phyloP scores from a whole-genome alignment of 1,140 invertebrate genomes.

The Coenobita brevimanus region DNA sequence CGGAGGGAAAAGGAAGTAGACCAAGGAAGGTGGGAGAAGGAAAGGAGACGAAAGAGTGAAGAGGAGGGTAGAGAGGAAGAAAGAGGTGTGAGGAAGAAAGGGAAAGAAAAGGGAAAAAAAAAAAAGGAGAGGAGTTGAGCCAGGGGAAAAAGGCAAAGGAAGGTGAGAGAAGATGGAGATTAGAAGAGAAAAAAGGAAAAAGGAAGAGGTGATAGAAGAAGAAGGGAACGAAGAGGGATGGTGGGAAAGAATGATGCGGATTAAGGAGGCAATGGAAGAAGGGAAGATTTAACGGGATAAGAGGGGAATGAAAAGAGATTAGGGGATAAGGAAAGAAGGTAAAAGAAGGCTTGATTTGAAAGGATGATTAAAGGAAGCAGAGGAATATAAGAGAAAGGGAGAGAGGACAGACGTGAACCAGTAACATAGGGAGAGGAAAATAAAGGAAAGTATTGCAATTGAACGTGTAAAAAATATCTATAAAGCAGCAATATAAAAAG shows the following conservation, averaged over 20 bases:
- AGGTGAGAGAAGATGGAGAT: background rate
- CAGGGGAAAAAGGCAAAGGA: background rate
- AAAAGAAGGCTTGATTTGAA: background rate
- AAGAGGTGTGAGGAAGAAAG: no score
- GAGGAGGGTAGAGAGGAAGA: no score
- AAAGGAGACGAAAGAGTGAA: no score
- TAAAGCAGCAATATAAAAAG: background rate
- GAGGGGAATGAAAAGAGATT: background rate
- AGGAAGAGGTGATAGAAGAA: no score
- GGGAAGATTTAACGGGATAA: background rate
- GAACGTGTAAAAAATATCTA: no score
- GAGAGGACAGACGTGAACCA: background rate
- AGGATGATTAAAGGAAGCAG: background rate
- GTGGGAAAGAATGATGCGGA: background rate
- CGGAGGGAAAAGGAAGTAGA: no score
- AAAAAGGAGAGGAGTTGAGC: background rate
- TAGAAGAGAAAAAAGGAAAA: background rate
- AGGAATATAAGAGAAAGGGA: background rate
- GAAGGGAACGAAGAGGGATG: background rate
- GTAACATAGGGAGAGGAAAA: background rate
- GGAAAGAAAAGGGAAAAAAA: background rate
- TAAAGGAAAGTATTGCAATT: background rate
- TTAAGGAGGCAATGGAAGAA: background rate
- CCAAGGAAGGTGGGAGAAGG: no score
- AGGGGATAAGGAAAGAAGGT: background rate